Evolutionary conservation across 2,797 vertebrate species (phyloP).

Genomic region (Acomys russatus): DNA sequence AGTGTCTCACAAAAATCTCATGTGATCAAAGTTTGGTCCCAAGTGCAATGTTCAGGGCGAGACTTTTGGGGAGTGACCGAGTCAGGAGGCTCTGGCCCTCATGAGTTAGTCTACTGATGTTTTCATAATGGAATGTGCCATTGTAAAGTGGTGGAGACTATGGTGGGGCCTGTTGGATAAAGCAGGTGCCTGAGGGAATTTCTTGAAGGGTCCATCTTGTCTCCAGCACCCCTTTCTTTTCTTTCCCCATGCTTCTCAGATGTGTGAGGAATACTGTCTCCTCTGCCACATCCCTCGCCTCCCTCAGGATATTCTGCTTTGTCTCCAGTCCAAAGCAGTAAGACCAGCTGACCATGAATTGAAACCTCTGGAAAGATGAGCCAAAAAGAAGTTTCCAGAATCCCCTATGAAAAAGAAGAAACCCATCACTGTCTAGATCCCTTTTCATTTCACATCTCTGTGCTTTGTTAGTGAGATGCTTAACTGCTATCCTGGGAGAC

Average conservation of each 20-base stretch:
- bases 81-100: background rate
- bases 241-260: background rate
- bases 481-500: background rate
- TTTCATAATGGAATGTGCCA: background rate
- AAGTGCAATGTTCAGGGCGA: background rate
- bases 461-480: background rate
- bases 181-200: background rate
- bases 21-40: background rate
- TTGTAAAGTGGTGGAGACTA: background rate
- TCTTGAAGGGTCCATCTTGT: background rate
- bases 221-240: background rate
- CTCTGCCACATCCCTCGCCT: background rate
- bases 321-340: background rate
- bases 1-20: background rate
- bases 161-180: background rate
- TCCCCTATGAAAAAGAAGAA: background rate
- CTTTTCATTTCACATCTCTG: background rate
- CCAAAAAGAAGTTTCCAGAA: background rate
- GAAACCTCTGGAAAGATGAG: background rate
- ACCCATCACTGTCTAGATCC: background rate
- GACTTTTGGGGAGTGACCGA: background rate
- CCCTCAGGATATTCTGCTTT: background rate
- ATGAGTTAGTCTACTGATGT: background rate
- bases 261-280: too few species aligned
- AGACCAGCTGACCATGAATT: background rate